Conservation (phyloP, 2,797 vertebrate genomes). For the Myiothlypis chrysogaster region DNA sequence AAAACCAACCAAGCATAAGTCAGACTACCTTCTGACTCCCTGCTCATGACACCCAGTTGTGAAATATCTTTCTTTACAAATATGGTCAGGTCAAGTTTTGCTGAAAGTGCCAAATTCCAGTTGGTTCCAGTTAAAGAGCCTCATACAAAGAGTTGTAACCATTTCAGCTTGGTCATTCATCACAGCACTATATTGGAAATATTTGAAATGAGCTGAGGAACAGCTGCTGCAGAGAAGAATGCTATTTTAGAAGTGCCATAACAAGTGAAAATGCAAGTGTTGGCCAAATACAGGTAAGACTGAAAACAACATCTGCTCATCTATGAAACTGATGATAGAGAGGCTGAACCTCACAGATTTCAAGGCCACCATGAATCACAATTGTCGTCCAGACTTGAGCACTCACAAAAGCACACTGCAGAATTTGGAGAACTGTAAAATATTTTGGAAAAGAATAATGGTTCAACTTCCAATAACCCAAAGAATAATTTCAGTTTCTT, state of each 20-base stretch:
- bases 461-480: background rate
- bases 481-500: background rate
- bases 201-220: background rate
- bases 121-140: background rate
- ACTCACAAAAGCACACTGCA: background rate
- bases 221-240: background rate
- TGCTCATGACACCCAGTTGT: fast-evolving
- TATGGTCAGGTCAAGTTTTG: background rate
- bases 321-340: background rate
- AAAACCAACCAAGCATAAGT: background rate
- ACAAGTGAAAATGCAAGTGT: background rate
- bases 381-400: background rate
- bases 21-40: background rate
- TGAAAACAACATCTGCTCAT: background rate
- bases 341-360: background rate
- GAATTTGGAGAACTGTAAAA: background rate
- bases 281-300: background rate
- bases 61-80: background rate
- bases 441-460: background rate
- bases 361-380: background rate
- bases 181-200: background rate
- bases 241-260: background rate
- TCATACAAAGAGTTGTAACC: background rate
- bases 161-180: background rate
- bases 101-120: background rate